Conservation (phyloP, 2,113 vertebrate species). For the Gnathonemus longibarbis region DNA sequence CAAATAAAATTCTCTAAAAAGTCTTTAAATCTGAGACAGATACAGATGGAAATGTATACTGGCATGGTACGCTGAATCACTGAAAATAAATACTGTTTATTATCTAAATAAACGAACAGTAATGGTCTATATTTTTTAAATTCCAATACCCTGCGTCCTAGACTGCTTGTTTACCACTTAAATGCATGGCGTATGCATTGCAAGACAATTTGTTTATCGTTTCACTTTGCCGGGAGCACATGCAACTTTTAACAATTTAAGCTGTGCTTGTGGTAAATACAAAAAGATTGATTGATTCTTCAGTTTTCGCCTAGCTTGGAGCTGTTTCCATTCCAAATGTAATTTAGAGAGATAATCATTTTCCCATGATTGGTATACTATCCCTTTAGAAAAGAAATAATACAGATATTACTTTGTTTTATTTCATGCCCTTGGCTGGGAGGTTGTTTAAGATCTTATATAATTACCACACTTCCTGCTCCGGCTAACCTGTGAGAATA, state of each 20-base stretch:
- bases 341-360: constrained; percentile 30
- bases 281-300: constrained; percentile 34
- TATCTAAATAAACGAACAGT: neutral
- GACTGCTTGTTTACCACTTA: constrained; percentile 8
- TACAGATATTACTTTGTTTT: constrained; percentile 8
- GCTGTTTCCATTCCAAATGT: constrained; percentile 29
- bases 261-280: constrained; percentile 23
- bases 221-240: neutral
- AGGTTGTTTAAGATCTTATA: constrained; percentile 21
- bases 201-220: constrained; percentile 1
- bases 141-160: constrained; percentile 6
- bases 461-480: constrained; percentile 24
- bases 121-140: neutral
- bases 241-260: constrained; percentile 20
- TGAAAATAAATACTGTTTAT: neutral
- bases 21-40: neutral
- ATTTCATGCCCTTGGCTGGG: neutral
- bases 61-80: neutral
- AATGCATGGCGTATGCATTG: neutral
- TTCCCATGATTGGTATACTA: constrained; percentile 21
- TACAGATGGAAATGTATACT: neutral
- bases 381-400: constrained; percentile 21
- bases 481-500: constrained; percentile 20
- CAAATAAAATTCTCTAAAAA: neutral
- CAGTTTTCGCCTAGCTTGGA: constrained; percentile 23